Evolutionary conservation across 2,888 invertebrate species (phyloP), one percentile per base, ranked within the genome.

Genomic region (Thecocarcelia acutangulata): DNA sequence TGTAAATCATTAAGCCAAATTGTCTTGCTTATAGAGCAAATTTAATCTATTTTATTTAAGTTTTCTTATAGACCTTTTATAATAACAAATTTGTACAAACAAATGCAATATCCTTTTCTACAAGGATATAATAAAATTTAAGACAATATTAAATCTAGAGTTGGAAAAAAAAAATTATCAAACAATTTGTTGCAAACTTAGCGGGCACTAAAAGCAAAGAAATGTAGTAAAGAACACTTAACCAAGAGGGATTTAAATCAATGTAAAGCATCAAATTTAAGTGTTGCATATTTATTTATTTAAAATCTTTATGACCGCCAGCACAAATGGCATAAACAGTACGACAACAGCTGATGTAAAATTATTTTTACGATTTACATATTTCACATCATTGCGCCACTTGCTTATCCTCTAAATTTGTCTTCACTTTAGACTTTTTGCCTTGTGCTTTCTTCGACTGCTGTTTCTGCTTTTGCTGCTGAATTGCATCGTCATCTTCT

Each of bases 401-500:
- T 76, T 76, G 12, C 17, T 80, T 40, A 17, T 72, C 46, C 42
- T 59, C 64, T 44, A 24, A 44, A 33, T 33, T 42, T 63, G 66
- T 59, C 33, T 61, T 72, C 11, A n/a, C 28, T 76, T 73, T 69
- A 24, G 19, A n/a, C 73, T 66, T 79, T 33, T 64, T 80, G 1
- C 4, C 24, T 44, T 58, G 58, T n/a, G 19, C 19, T 21, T 70
- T 70, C 28, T 76, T 70, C 2, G 37, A 2, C 48, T 72, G 15
- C 40, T 63, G 37, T 44, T 64, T 75, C 63, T 8, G 63, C 77
- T 46, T 83, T 74, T 64, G 69, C 48, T 61, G 17, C 24, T 46
- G 9, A n/a, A 77, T 46, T 21, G 85, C 64, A 76, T 84, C 85
- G 59, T 85, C 85, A 40, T 84, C 85, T 8, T 87, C 87, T 52